These are phyloP conservation scores for Cyprinodon variegatus DNA, from an alignment of 2,113 vertebrate genomes.

Conservation along the genomic window DNA sequence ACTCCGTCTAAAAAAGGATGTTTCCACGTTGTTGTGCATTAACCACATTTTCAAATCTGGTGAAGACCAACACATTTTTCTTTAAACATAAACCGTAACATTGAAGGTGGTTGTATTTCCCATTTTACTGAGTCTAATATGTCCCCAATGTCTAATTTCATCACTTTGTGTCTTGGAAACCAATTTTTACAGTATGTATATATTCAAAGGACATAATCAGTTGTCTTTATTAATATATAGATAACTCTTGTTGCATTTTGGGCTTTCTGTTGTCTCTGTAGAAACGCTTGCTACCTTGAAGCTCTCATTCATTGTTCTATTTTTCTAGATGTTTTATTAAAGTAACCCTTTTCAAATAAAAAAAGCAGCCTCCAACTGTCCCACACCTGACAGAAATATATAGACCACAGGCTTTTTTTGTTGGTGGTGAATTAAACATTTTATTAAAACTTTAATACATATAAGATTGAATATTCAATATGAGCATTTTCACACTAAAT, in stretches of 20 bases:
- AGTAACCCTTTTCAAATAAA: constrained; percentile 77
- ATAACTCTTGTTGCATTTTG: constrained; percentile 63
- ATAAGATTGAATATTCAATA: constrained; percentile 34
- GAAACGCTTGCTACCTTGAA: constrained; percentile 74
- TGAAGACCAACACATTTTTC: background rate
- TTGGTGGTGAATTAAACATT: constrained; percentile 12
- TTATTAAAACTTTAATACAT: constrained; percentile 54
- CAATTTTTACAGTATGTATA: constrained; percentile 75
- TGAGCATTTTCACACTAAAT: constrained; percentile 22
- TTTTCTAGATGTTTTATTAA: constrained; percentile 86
- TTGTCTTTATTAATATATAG: constrained; percentile 80
- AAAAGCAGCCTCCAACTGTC: background rate
- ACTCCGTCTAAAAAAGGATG: background rate
- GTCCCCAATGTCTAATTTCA: constrained; percentile 55
- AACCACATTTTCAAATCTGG: background rate
- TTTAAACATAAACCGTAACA: background rate
- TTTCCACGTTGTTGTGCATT: background rate
- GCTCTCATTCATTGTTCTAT: constrained; percentile 73
- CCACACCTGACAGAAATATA: background rate
- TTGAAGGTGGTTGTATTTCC: background rate
- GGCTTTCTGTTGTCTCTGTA: constrained; percentile 73
- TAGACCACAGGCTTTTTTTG: background rate
- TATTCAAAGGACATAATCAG: constrained; percentile 77
- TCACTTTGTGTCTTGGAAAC: constrained; percentile 63
- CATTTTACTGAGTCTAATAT: constrained; percentile 20